These are phyloP conservation scores for Trinectes maculatus DNA, from an alignment of 2,113 vertebrate species.

Conservation along the genomic window DNA sequence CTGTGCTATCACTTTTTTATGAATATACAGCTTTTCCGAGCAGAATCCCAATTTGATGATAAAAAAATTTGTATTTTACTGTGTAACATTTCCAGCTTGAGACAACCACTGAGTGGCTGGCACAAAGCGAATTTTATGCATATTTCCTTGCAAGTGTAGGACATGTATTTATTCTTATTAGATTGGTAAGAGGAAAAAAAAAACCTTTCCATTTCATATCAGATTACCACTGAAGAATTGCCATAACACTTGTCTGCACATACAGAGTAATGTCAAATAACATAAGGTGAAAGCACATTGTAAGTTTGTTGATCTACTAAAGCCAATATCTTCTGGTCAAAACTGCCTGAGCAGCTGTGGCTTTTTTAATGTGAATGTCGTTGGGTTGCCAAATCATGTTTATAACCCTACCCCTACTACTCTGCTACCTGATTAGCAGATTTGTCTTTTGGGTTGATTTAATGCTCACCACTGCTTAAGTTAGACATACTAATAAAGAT, in stretches of 20 bases:
- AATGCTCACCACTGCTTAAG: too few relatives aligned
- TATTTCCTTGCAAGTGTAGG: constrained; percentile 5
- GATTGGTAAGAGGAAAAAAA: constrained; percentile 11
- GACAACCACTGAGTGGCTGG: constrained; percentile 2
- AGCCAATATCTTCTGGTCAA: constrained; percentile 49
- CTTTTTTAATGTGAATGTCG: not conserved
- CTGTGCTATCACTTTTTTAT: not conserved
- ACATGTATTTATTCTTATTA: constrained; percentile 8
- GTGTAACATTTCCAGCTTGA: constrained; percentile 19
- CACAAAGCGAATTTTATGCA: constrained; percentile 19
- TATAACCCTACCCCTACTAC: not conserved
- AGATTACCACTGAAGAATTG: constrained; percentile 17
- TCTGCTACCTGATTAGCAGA: not conserved
- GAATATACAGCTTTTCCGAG: constrained; percentile 23
- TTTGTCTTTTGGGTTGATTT: not conserved
- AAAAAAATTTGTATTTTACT: constrained; percentile 30
- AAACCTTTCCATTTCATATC: constrained; percentile 18
- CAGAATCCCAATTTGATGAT: constrained; percentile 18
- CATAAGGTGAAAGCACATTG: constrained; percentile 33
- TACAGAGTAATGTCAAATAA: constrained; percentile 39
- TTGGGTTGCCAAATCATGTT: not conserved
- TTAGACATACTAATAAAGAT: constrained; percentile 3
- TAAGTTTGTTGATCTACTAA: constrained; percentile 52
- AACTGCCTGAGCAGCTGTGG: constrained; percentile 39
- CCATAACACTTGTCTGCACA: constrained; percentile 21